Evolutionary conservation across 1,140 invertebrate genomes (phyloP).

Genomic region (Mercenaria mercenaria): DNA sequence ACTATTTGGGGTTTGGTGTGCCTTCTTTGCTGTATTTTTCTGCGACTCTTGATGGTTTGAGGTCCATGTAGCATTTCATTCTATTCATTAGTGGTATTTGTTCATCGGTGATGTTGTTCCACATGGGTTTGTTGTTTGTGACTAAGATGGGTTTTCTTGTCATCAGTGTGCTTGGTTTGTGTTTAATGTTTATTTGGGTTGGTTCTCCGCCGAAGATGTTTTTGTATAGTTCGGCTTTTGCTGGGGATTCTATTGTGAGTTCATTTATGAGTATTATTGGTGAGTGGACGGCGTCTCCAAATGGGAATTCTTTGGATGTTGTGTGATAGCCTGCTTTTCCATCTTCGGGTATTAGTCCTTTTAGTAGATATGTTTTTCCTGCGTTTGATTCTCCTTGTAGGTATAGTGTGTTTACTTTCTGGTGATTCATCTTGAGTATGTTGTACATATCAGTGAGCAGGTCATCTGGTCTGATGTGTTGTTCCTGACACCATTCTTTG

Average conservation of each 20-base stretch:
- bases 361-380: neutral
- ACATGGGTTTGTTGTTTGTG: neutral
- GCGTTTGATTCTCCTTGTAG: neutral
- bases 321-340: neutral
- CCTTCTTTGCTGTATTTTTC: neutral
- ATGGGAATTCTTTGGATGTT: neutral
- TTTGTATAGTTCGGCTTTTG: conserved; percentile 1
- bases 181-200: neutral
- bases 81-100: neutral
- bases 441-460: neutral
- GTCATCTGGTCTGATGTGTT: neutral
- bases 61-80: neutral
- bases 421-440: neutral
- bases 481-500: neutral
- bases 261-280: neutral
- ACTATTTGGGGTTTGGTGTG: neutral
- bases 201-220: conserved; percentile 2
- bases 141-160: neutral
- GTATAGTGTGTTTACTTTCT: neutral
- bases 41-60: neutral
- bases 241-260: neutral
- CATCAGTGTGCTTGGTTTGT: neutral
- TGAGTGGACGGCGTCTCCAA: neutral
- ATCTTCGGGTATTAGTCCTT: neutral
- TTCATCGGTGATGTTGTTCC: neutral